Percentiles rank a stretch among this genome's conserved stretches.
Evolutionary conservation across 2,888 invertebrate genomes (phyloP).

Genomic region (Cremastinae sp.): DNA sequence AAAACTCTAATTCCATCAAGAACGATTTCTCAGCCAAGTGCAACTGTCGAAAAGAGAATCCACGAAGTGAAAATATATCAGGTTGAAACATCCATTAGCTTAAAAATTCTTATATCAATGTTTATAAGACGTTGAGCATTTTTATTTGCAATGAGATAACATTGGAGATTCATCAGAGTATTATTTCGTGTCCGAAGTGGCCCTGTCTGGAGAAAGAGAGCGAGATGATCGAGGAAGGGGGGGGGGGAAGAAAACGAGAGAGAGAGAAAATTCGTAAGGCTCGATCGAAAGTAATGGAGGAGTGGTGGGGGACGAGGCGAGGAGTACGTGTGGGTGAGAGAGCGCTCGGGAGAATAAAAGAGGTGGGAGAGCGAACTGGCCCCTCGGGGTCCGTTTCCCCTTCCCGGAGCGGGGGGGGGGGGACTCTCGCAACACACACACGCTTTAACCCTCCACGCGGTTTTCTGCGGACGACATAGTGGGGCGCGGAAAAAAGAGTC

Average conservation of each 20-base stretch:
- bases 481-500: constrained; percentile 52
- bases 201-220: constrained; percentile 16
- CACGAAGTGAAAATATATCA: no score
- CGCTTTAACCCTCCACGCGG: constrained; percentile 50
- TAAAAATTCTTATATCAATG: no score
- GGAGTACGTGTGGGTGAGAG: constrained; percentile 57
- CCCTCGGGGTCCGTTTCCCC: constrained; percentile 14
- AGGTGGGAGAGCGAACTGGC: constrained; percentile 42
- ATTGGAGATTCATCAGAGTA: no score
- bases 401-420: constrained; percentile 13
- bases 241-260: constrained; percentile 7
- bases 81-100: no score
- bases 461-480: constrained; percentile 31
- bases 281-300: constrained; percentile 42
- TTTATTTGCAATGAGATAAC: no score
- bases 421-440: constrained; percentile 33
- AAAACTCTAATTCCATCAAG: no score
- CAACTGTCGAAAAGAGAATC: no score
- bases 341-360: constrained; percentile 46
- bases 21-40: no score
- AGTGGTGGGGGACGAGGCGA: constrained; percentile 48
- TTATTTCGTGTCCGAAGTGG: not conserved
- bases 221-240: constrained; percentile 50
- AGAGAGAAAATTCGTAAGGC: constrained; percentile 45
- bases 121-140: no score